phyloP scores from a whole-genome alignment of 1,140 invertebrate species.

The Gryon sp. region DNA sequence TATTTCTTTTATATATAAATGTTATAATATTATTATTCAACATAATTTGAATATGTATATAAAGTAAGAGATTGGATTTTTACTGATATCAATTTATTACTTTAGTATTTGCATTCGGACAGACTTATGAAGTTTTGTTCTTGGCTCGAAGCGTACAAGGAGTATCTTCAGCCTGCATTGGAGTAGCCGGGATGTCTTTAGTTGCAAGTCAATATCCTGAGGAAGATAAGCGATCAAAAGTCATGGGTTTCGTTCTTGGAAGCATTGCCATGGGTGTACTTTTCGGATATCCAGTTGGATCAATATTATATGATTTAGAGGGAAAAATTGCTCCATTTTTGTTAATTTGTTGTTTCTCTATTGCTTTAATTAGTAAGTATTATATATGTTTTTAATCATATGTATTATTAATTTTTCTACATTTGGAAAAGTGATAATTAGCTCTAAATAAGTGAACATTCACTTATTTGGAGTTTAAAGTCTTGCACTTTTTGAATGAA shows the following conservation, averaged over 20 bases:
- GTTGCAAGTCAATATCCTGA: slow-evolving; percentile 81
- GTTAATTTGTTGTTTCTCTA: slow-evolving; percentile 83
- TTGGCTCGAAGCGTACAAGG: slow-evolving; percentile 92
- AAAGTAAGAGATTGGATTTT: no score
- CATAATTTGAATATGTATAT: no score
- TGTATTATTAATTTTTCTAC: no score
- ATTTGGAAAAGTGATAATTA: no score
- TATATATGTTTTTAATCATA: no score
- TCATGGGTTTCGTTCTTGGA: slow-evolving; percentile 90
- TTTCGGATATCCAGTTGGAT: slow-evolving; percentile 88
- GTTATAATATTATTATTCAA: no score
- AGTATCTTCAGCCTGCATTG: slow-evolving; percentile 89
- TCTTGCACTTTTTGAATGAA: no score
- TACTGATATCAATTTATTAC: slow-evolving; percentile 10
- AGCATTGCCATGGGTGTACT: slow-evolving; percentile 89
- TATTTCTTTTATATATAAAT: no score
- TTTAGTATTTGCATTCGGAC: slow-evolving; percentile 90
- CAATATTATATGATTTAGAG: slow-evolving; percentile 86
- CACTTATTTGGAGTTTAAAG: no score
- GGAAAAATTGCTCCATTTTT: slow-evolving; percentile 88
- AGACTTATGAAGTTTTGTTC: slow-evolving; percentile 86
- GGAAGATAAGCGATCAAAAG: slow-evolving; percentile 82
- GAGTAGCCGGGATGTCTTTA: slow-evolving; percentile 86
- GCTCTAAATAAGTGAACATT: no score
- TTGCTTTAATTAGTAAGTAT: slow-evolving; percentile 81